These are phyloP conservation scores for Syrrhaptes paradoxus DNA, from an alignment of 2,113 vertebrate genomes.

Conservation along the genomic window DNA sequence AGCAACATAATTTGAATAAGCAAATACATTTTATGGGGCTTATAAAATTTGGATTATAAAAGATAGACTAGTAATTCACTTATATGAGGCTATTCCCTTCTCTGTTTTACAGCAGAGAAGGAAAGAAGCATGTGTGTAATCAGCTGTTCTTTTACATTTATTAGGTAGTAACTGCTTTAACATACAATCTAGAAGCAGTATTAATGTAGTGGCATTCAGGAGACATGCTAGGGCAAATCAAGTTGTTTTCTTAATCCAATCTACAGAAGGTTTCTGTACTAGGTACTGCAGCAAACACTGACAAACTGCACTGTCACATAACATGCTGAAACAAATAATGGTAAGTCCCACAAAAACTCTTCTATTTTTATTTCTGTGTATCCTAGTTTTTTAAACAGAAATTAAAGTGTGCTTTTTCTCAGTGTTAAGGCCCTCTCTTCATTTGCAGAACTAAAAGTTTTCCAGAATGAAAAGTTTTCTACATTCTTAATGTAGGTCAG, in stretches of 20 bases:
- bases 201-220: neutral
- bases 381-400: neutral
- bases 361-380: neutral
- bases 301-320: neutral
- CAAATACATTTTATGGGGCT: neutral
- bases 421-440: neutral
- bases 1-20: neutral
- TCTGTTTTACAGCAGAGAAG: neutral
- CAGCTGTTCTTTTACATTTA: neutral
- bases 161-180: neutral
- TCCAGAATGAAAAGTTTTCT: neutral
- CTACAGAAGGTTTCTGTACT: neutral
- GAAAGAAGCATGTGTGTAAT: neutral
- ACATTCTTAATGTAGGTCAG: neutral
- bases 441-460: neutral
- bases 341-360: neutral
- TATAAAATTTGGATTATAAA: neutral
- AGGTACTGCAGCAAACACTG: neutral
- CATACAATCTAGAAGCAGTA: neutral
- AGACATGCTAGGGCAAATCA: neutral
- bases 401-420: neutral
- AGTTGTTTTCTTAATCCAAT: neutral
- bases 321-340: neutral
- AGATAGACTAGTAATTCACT: neutral
- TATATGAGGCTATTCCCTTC: neutral